phyloP scores from a whole-genome alignment of 2,797 vertebrate species.

The Chelon auratus region DNA sequence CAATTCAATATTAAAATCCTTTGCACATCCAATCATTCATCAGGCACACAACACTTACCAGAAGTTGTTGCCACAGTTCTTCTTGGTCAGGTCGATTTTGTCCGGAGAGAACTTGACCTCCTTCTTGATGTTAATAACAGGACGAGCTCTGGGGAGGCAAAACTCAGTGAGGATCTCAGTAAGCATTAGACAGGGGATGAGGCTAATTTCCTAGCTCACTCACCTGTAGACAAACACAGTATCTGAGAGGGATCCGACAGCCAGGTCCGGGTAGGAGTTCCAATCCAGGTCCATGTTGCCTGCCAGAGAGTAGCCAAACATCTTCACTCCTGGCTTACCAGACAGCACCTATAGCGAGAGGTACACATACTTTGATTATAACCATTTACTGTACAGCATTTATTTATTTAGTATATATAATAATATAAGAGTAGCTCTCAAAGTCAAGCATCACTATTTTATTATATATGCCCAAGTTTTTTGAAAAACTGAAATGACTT shows the following conservation, averaged over 20 bases:
- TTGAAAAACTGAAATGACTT: no score
- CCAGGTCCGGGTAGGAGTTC: slow-evolving; percentile 95
- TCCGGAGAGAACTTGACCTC: slow-evolving; percentile 86
- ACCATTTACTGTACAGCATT: neutral
- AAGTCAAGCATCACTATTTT: neutral
- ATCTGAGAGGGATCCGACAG: slow-evolving; percentile 95
- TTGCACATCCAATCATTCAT: neutral
- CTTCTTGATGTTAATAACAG: slow-evolving; percentile 91
- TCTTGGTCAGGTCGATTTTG: slow-evolving; percentile 88
- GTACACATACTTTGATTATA: slow-evolving; percentile 1
- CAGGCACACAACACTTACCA: slow-evolving; percentile 68
- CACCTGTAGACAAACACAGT: slow-evolving; percentile 91
- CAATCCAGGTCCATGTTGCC: slow-evolving; percentile 96
- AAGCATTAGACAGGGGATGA: neutral
- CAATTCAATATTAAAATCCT: neutral
- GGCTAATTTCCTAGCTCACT: neutral
- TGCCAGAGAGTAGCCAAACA: slow-evolving; percentile 95
- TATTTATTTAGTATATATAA: neutral
- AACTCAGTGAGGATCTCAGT: slow-evolving; percentile 17
- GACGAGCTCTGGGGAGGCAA: slow-evolving; percentile 84
- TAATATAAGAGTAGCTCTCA: neutral
- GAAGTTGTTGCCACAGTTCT: slow-evolving; percentile 78
- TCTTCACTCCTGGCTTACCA: slow-evolving; percentile 71
- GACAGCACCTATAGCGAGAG: slow-evolving; percentile 83
- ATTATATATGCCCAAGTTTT: neutral